A percentile compares a stretch with the other conserved stretches of the same genome.
phyloP scores from a whole-genome alignment of 2,113 vertebrate genomes.

The Chunga burmeisteri region DNA sequence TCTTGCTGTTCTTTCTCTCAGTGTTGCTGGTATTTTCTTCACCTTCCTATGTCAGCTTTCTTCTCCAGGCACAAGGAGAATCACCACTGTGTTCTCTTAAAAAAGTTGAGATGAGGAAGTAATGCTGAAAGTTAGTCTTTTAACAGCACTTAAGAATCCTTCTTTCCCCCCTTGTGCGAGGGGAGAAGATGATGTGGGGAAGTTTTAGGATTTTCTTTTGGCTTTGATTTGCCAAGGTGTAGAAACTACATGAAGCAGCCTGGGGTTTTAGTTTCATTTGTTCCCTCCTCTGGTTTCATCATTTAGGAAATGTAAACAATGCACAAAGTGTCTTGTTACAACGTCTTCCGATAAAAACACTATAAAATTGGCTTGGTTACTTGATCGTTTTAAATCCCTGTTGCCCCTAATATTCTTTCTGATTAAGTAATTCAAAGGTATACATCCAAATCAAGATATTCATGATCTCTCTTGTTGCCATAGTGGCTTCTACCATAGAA shows the following conservation, averaged over 20 bases:
- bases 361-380: background rate
- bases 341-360: background rate
- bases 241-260: background rate
- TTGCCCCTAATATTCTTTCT: background rate
- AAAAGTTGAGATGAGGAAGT: background rate
- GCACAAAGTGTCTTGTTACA: background rate
- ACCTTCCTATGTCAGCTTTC: background rate
- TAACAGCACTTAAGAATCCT: background rate
- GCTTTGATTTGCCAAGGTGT: background rate
- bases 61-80: background rate
- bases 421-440: background rate
- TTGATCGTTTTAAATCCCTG: background rate
- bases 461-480: background rate
- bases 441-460: background rate
- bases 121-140: background rate
- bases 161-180: background rate
- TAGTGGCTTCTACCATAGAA: background rate
- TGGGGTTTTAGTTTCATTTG: background rate
- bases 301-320: constrained; percentile 11
- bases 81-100: background rate
- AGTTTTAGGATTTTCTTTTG: background rate
- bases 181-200: background rate
- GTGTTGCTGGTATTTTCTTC: constrained; percentile 1
- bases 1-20: constrained; percentile 26
- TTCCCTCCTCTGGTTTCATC: background rate